A percentile compares a stretch with the other conserved stretches of the same genome.
Evolutionary conservation across 2,797 vertebrate genomes (phyloP).

Genomic region (Acestrorhynchus altus): DNA sequence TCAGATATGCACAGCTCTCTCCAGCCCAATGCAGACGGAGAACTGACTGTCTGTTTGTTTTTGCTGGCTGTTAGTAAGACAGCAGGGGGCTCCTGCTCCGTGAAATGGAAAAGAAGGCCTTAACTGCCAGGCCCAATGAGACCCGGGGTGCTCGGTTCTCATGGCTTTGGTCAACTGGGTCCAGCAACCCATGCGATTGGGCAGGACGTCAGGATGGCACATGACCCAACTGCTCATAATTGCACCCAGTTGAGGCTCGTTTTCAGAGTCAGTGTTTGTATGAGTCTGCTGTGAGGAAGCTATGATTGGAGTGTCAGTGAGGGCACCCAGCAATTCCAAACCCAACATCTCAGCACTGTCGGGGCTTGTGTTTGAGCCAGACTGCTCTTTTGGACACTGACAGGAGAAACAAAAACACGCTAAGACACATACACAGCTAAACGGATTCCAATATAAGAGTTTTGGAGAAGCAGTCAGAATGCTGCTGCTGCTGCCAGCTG

Average conservation of each 20-base stretch:
- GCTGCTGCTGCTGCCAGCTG: constrained; percentile 28
- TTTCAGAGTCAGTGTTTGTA: constrained; percentile 23
- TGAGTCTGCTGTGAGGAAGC: constrained; percentile 26
- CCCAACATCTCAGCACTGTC: constrained; percentile 14
- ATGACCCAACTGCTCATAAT: constrained; percentile 35
- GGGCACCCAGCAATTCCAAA: constrained; percentile 10
- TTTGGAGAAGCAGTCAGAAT: constrained; percentile 6
- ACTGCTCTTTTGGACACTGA: neutral
- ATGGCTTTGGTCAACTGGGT: neutral
- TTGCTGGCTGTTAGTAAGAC: constrained; percentile 23
- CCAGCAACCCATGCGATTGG: constrained; percentile 16
- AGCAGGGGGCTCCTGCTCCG: constrained; percentile 44
- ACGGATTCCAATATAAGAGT: neutral
- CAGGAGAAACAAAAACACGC: neutral
- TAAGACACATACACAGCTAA: neutral
- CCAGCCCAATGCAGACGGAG: constrained; percentile 16
- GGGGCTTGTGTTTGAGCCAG: neutral
- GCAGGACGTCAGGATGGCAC: constrained; percentile 8
- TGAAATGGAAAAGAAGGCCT: neutral
- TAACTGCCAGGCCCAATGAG: constrained; percentile 49
- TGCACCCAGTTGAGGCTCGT: constrained; percentile 39
- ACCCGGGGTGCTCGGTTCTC: constrained; percentile 13
- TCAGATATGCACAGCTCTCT: constrained; percentile 42
- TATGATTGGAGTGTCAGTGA: neutral
- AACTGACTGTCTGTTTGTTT: constrained; percentile 59